Evolutionary conservation across 2,888 invertebrate genomes (phyloP), one percentile per base, ranked within the genome.

Genomic region (Cheilosia scutellata): DNA sequence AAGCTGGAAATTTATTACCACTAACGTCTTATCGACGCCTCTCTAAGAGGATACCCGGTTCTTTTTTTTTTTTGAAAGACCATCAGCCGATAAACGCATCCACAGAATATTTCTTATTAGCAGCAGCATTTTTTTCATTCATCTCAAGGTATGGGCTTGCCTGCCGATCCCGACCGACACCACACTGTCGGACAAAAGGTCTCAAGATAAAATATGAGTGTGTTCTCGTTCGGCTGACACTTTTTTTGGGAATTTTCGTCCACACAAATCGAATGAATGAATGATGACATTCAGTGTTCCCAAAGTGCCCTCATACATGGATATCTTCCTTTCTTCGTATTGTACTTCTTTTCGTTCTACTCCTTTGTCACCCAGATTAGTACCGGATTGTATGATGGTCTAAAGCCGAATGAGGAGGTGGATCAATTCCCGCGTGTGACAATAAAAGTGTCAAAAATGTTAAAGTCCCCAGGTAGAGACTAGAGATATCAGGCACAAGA

Each of bases 331-430:
- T 60, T 60, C 16, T 49, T 51, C 11, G 20, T 40, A 58, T 57
- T 37, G 11, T 31, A 31, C 44, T 78, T 37, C 37, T 25, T 68
- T 51, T 51, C 53, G 49, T 72, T 74, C 63, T 27, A 65, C 65
- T 84, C 71, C 66, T 77, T 82, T 82, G 82, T 86, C 82, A 77
- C 65, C 47, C 49, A 86, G 86, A 86, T 86, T 86, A 82, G 86
- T 86, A 29, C 76, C 71, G 74, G 57, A 75, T 60, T 68, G 47
- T 37, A 66, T 82, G 37, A 37, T 37, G 71, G 66, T 53, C 37
- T 29, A 78, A 82, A 76, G 62, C 62, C 60, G 44, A 44, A 42
- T 65, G 75, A 70, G 82, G 58, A 72, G 82, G 76, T 57, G 68
- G 63, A 77, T 82, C 76, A 72, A 57, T 72, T 72, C 55, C 57